These are phyloP conservation scores for Nesoenas mayeri DNA, from an alignment of 2,113 vertebrate species.

Conservation along the genomic window DNA sequence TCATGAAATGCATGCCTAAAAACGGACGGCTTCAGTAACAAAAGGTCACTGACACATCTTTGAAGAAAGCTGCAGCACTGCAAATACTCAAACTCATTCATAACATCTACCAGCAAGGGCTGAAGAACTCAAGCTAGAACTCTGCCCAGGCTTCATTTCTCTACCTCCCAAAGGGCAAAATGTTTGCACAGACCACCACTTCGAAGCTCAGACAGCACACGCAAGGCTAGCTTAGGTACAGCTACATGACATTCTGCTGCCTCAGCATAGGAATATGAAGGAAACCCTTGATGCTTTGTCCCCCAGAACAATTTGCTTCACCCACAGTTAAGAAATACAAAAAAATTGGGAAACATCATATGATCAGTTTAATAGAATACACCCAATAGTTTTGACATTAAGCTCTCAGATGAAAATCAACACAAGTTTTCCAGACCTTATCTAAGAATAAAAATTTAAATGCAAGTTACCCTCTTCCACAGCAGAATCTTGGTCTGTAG, in stretches of 20 bases:
- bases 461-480: constrained; percentile 35
- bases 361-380: not conserved
- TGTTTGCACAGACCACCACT: not conserved
- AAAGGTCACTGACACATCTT: rapidly evolving
- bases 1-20: not conserved
- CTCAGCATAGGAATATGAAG: not conserved
- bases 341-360: not conserved
- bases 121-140: not conserved
- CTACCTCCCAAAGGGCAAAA: not conserved
- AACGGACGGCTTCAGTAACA: not conserved
- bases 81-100: not conserved
- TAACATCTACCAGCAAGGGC: not conserved
- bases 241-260: not conserved
- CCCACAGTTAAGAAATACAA: not conserved
- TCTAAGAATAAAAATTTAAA: not conserved
- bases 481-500: constrained; percentile 76
- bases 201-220: not conserved
- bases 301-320: not conserved
- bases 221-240: not conserved
- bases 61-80: not conserved
- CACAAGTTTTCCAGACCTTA: rapidly evolving
- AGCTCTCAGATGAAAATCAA: not conserved
- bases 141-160: not conserved
- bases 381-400: not conserved
- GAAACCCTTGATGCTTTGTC: not conserved